phyloP scores from a whole-genome alignment of 1,140 invertebrate genomes.

The Drosophila nasuta region DNA sequence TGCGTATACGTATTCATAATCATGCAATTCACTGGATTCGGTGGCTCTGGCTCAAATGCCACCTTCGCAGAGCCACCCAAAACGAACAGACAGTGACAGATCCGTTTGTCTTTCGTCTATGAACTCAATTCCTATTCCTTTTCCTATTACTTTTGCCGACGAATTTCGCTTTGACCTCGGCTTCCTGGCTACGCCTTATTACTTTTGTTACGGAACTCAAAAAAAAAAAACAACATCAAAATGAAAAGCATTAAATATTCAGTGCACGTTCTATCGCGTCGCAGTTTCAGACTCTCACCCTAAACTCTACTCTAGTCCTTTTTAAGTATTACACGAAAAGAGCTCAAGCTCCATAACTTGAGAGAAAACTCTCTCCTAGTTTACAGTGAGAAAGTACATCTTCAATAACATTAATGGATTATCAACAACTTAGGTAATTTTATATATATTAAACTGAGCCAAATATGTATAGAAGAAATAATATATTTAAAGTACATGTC shows the following conservation, averaged over 20 bases:
- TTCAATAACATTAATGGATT: too few relatives aligned
- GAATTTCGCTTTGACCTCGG: slow-evolving; percentile 62
- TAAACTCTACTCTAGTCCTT: slow-evolving; percentile 25
- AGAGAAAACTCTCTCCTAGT: too few relatives aligned
- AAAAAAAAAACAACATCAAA: not conserved
- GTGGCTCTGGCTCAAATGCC: not conserved
- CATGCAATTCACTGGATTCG: slow-evolving; percentile 36
- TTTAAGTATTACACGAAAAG: not conserved
- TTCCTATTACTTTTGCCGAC: slow-evolving; percentile 70
- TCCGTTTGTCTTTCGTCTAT: slow-evolving; percentile 46
- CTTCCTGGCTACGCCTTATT: slow-evolving; percentile 70
- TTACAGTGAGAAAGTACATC: too few relatives aligned
- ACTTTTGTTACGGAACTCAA: slow-evolving; percentile 51
- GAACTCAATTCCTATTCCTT: slow-evolving; percentile 55
- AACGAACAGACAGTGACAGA: slow-evolving; percentile 21
- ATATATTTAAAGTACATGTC: too few relatives aligned
- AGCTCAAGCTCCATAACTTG: not conserved
- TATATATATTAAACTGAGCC: too few relatives aligned
- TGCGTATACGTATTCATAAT: slow-evolving; percentile 66
- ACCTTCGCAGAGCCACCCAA: slow-evolving; percentile 4
- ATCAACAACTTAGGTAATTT: too few relatives aligned
- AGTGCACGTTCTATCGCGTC: slow-evolving; percentile 53
- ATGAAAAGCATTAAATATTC: slow-evolving; percentile 62
- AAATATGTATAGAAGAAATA: too few relatives aligned
- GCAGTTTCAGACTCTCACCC: not conserved